These are phyloP conservation scores for Thamnophis sirtalis DNA, from an alignment of 2,113 vertebrate species.

Conservation along the genomic window DNA sequence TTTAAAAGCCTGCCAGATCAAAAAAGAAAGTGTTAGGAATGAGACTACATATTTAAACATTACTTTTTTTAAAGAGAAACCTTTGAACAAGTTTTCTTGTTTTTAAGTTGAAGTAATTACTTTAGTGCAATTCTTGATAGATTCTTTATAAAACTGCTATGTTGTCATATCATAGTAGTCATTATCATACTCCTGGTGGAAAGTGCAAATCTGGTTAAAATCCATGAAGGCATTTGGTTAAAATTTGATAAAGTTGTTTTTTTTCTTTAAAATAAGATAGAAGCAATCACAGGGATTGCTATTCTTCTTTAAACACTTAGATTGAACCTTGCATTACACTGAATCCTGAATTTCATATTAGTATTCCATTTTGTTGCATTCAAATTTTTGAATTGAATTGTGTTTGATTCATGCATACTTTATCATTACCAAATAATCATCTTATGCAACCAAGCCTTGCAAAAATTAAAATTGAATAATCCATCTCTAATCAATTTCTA, in stretches of 20 bases:
- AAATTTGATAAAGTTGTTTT: not conserved
- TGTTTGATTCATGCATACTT: not conserved
- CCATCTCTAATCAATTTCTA: not conserved
- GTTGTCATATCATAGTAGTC: not conserved
- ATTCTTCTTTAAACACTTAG: not conserved
- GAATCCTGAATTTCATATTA: not conserved
- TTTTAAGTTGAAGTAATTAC: not conserved
- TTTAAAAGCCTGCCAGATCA: too few species aligned
- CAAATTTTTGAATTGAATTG: not conserved
- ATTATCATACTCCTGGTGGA: not conserved
- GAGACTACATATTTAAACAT: not conserved
- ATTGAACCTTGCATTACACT: not conserved
- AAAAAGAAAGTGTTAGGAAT: too few species aligned
- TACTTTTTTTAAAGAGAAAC: too few species aligned
- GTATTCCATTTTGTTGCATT: not conserved
- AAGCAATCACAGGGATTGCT: not conserved
- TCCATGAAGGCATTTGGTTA: not conserved
- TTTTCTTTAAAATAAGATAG: not conserved
- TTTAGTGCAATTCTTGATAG: not conserved
- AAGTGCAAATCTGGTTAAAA: not conserved
- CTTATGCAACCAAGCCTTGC: not conserved
- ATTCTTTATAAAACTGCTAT: not conserved
- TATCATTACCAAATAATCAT: not conserved
- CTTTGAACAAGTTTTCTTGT: not conserved
- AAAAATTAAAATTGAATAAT: not conserved